Conservation (phyloP, 2,113 vertebrate genomes). For the Natator depressus region DNA sequence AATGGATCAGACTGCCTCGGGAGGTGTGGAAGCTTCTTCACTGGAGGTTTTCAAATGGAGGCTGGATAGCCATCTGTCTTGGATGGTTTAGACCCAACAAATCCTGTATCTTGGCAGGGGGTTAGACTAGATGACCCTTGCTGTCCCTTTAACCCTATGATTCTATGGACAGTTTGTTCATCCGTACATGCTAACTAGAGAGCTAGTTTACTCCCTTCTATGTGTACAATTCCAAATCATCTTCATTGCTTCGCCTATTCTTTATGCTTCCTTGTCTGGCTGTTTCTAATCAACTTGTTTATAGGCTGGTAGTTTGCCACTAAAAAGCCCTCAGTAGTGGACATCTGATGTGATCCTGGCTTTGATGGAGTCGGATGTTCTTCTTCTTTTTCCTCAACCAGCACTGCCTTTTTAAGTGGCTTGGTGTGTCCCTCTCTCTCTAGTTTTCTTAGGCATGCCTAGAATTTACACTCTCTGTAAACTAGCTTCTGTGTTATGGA, state of each 20-base stretch:
- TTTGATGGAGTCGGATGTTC: not conserved
- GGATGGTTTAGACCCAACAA: not conserved
- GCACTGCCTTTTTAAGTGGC: not conserved
- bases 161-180: not conserved
- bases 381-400: not conserved
- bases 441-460: not conserved
- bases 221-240: not conserved
- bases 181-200: not conserved
- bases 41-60: too few species aligned
- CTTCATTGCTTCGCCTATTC: not conserved
- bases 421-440: fast-evolving
- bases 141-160: too few species aligned
- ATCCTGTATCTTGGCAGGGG: not conserved
- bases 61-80: too few species aligned
- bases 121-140: not conserved
- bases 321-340: not conserved
- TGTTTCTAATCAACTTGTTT: not conserved
- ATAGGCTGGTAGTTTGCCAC: not conserved
- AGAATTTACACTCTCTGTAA: not conserved
- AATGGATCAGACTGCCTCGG: too few species aligned
- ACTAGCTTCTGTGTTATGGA: not conserved
- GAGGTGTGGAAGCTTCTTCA: too few species aligned
- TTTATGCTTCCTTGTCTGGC: not conserved
- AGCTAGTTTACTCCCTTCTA: not conserved
- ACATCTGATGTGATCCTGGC: not conserved